Conservation (phyloP, 2,888 invertebrate species). For the Gymnocheta viridis region DNA sequence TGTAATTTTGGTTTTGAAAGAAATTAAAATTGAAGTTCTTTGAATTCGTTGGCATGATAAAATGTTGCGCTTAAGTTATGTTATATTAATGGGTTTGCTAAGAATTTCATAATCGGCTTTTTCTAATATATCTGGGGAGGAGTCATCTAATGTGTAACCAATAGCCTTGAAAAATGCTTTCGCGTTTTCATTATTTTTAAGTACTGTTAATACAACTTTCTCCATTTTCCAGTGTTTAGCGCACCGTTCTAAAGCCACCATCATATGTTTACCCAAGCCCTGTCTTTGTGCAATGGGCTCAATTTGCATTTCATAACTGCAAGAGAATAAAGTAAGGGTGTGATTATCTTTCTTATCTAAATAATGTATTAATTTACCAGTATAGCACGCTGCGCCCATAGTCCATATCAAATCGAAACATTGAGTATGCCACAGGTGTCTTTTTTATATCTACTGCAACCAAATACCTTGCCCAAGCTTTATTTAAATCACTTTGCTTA, state of each 20-base stretch:
- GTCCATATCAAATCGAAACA: constrained; percentile 90
- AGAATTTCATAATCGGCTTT: constrained; percentile 86
- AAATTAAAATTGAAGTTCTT: constrained; percentile 50
- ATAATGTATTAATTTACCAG: constrained; percentile 83
- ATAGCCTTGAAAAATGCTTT: constrained; percentile 87
- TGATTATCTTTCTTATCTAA: neutral
- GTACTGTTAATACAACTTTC: constrained; percentile 89
- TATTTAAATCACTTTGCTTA: constrained; percentile 86
- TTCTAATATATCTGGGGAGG: constrained; percentile 85
- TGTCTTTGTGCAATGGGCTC: constrained; percentile 85
- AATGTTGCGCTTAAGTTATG: constrained; percentile 35
- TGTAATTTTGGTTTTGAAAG: constrained; percentile 42
- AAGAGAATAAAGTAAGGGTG: constrained; percentile 5
- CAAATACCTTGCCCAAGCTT: constrained; percentile 85
- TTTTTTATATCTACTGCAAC: constrained; percentile 83
- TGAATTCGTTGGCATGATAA: neutral
- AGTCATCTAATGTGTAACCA: constrained; percentile 87
- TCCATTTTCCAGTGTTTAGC: constrained; percentile 87
- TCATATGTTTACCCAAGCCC: constrained; percentile 91
- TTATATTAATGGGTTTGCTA: constrained; percentile 82
- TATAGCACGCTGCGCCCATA: constrained; percentile 87
- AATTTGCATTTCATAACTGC: constrained; percentile 92
- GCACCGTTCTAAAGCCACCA: constrained; percentile 88
- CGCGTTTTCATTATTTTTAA: constrained; percentile 88
- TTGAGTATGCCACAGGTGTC: constrained; percentile 86